These are phyloP conservation scores for Orchesellides sinensis DNA, from an alignment of 2,888 invertebrate species.

Conservation along the genomic window DNA sequence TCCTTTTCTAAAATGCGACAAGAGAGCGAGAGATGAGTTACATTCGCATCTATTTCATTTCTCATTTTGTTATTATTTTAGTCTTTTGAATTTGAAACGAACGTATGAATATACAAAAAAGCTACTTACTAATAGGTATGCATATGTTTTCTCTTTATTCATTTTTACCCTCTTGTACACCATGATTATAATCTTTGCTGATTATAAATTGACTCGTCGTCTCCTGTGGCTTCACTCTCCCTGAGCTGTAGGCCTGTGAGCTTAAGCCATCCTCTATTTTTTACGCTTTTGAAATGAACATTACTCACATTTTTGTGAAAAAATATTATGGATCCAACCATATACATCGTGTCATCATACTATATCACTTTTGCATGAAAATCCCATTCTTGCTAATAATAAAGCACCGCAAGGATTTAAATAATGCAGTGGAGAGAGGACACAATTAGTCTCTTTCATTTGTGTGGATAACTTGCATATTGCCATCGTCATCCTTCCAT, in stretches of 20 bases:
- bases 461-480: conserved; percentile 42
- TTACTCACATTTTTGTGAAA: conserved; percentile 62
- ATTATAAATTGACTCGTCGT: conserved; percentile 66
- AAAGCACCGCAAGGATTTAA: conserved; percentile 18
- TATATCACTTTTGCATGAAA: conserved; percentile 7
- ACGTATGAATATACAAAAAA: background rate
- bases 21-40: conserved; percentile 44
- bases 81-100: background rate
- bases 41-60: conserved; percentile 28
- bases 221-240: conserved; percentile 61
- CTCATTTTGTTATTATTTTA: conserved; percentile 8
- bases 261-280: conserved; percentile 29
- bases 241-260: conserved; percentile 17
- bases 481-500: conserved; percentile 51
- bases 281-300: conserved; percentile 48
- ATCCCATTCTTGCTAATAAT: conserved; percentile 49
- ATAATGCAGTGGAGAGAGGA: conserved; percentile 58
- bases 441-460: conserved; percentile 73
- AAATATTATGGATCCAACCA: conserved; percentile 12
- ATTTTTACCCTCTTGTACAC: conserved; percentile 30
- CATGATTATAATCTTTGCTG: conserved; percentile 63
- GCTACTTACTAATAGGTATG: background rate
- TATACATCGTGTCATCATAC: too few relatives aligned
- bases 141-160: conserved; percentile 25
- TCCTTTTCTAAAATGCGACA: conserved; percentile 52